phyloP scores from a whole-genome alignment of 2,888 invertebrate species.

The Alcis repandata region DNA sequence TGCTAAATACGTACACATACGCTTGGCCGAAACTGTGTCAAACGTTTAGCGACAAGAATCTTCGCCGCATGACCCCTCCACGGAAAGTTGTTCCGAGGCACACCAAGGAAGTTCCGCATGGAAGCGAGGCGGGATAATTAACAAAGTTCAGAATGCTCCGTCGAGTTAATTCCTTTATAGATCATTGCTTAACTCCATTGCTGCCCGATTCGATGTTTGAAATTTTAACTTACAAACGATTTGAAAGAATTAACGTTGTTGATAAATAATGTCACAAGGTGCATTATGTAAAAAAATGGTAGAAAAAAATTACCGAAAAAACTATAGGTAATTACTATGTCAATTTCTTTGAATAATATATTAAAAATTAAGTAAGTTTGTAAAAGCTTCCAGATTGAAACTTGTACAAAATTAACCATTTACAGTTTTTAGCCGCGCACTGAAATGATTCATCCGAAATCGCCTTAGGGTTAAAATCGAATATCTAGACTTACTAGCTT shows the following conservation, averaged over 20 bases:
- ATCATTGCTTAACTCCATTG: constrained; percentile 51
- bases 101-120: constrained; percentile 26
- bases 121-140: constrained; percentile 63
- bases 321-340: too few relatives aligned
- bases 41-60: constrained; percentile 9
- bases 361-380: too few relatives aligned
- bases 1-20: background rate
- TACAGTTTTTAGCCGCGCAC: too few relatives aligned
- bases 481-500: too few relatives aligned
- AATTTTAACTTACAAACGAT: constrained; percentile 17
- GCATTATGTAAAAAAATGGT: too few relatives aligned
- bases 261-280: background rate
- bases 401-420: background rate
- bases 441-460: too few relatives aligned
- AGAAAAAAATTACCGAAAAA: too few relatives aligned
- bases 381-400: background rate
- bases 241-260: background rate
- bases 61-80: constrained; percentile 9
- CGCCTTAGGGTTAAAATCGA: background rate
- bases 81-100: constrained; percentile 36
- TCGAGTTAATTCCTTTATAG: constrained; percentile 59
- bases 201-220: constrained; percentile 33
- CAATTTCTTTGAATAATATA: too few relatives aligned
- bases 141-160: constrained; percentile 63
- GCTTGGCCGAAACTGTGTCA: constrained; percentile 8